Evolutionary conservation across 2,797 vertebrate species (phyloP), one percentile per base, ranked within the genome.

Genomic region (Chaetodon trifasciatus): DNA sequence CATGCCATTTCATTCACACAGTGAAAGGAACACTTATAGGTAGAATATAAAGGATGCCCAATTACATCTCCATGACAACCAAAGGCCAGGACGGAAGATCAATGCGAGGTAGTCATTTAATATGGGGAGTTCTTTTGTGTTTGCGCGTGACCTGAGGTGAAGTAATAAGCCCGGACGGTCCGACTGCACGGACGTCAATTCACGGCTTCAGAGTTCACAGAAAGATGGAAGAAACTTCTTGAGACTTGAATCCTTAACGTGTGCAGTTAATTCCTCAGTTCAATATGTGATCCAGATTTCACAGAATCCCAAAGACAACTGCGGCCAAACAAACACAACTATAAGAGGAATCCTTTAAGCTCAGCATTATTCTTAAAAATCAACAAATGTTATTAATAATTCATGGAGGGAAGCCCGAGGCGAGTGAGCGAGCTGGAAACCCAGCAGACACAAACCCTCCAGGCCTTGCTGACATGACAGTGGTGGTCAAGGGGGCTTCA

Each of bases 1-100:
- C 84, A 74, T 74, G 79, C 69, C 79, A 91, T 89, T 91, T 83
- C 83, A 92, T 87, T 88, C 87, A 86, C 58, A 66, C 67, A 61
- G 75, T 86, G 83, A 93, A 87, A 88, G 79, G 70, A 84, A 79
- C 86, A 90, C 86, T 86, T 90, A 85, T 81, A 87, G 91, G 83
- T 85, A 55, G 84, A 86, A 85, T 82, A 90, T 86, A 90, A 91
- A 91, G 78, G 84, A 83, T 85, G 86, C 80, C 88, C 87, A 89
- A 93, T 89, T 92, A 91, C 79, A 89, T 92, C 76, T 53, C 91
- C 88, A 89, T 91, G 88, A 88, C 92, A 88, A 93, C 88, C 84
- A 81, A 66, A 84, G 81, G 46, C 89, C 39, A 86, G 84, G 78
- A 81, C 17, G 32, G 37, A 47, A 82, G 78, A 88, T 86, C 83